Base-by-base conservation (phyloP, 2,888 invertebrate species). In the Sesamia inferens region DNA sequence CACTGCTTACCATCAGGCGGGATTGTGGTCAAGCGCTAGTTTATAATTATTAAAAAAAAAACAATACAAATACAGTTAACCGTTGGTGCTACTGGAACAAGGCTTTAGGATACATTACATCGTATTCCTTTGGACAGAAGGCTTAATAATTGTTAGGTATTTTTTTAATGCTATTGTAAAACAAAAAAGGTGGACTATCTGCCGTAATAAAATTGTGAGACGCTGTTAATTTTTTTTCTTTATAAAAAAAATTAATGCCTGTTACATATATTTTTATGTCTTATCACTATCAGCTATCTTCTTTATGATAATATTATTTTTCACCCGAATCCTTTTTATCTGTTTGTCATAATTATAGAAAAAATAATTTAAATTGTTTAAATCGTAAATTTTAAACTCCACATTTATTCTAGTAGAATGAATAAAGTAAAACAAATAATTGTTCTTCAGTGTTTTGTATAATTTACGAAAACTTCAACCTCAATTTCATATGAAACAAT, bases 401-500 rank as follows among this genome's bases (percentile, higher is more conserved):
- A 44, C 22, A 4, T 4, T 44, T 47, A 64, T 19, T 48, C 48
- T 5, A 48, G 24, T 6, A 22, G 44, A 11, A 31, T 31, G 7
- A 19, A 13, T 3, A 11, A 63, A 10, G 44, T 44, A 16, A 47
- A 47, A 5, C 16, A 16, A 14, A 0, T 31, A n/a, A 14, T 6
- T 31, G 31, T 65, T 14, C 19, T 51, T 64, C 3, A 31, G 31
- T n/a, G n/a, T n/a, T n/a, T 24, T 67, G 31, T 31, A 48, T 42
- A 24, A 57, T 57, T 57, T 57, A 24, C 22, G 24, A 19, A 51
- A 68, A 51, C 19, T 47, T 39, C 19, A 48, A 44, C 42, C 57
- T 62, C 6, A 68, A 73, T 74, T 79, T 61, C 61, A 79, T 39
- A 57, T 19, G 48, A 48, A 59, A 68, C 57, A 61, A 70, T 82